Conservation (phyloP, 2,888 invertebrate genomes). For the Dolichomitus sp. region DNA sequence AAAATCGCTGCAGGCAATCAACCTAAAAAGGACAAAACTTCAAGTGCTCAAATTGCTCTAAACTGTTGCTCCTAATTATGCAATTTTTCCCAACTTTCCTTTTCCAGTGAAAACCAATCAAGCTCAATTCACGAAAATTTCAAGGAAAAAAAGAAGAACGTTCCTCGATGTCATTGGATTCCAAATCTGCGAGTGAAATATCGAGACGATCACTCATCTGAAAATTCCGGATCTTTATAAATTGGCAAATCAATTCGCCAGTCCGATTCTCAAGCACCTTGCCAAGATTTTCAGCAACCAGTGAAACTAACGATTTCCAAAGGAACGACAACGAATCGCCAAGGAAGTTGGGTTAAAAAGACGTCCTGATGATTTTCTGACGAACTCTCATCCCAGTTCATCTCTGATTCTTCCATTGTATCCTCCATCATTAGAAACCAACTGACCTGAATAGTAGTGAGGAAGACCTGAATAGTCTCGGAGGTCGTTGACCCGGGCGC, state of each 20-base stretch:
- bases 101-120: conserved; percentile 51
- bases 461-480: not conserved
- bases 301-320: not conserved
- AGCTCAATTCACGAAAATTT: conserved; percentile 21
- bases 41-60: conserved; percentile 57
- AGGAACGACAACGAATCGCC: conserved; percentile 24
- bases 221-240: conserved; percentile 6
- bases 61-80: conserved; percentile 18
- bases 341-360: not conserved
- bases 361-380: conserved; percentile 74
- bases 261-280: not conserved
- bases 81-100: conserved; percentile 48
- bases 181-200: conserved; percentile 15
- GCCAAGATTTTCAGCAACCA: not conserved
- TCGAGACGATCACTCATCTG: conserved; percentile 24
- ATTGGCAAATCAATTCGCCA: conserved; percentile 1
- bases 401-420: not conserved
- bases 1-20: not conserved
- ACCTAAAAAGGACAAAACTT: conserved; percentile 29
- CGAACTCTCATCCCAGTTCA: conserved; percentile 57
- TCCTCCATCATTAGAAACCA: not conserved
- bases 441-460: not conserved
- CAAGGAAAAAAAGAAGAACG: conserved; percentile 14
- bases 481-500: not conserved
- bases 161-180: conserved; percentile 22